Percentiles rank a stretch among this genome's conserved stretches.
These are phyloP conservation scores for Caretta caretta DNA, from an alignment of 2,113 vertebrate genomes.

Conservation along the genomic window DNA sequence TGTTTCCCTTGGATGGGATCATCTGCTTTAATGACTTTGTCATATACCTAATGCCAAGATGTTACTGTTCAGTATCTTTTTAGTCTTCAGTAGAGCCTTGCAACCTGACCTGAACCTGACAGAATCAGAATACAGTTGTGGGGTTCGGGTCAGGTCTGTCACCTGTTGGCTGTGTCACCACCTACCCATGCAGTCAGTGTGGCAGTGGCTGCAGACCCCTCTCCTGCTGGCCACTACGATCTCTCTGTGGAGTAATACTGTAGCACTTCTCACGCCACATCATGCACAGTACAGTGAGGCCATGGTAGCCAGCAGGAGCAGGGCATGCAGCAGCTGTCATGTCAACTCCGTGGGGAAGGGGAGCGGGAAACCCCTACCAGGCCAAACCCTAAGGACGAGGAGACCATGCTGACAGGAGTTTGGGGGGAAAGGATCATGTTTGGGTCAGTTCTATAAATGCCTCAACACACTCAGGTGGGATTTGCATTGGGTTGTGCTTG, in stretches of 20 bases:
- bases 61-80: not conserved
- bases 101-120: not conserved
- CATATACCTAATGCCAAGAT: not conserved
- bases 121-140: not conserved
- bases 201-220: not conserved
- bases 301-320: not conserved
- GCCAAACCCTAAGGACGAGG: not conserved
- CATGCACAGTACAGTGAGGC: not conserved
- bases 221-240: not conserved
- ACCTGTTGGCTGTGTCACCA: not conserved
- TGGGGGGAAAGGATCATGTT: not conserved
- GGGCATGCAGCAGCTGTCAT: not conserved
- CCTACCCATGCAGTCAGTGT: not conserved
- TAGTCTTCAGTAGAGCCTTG: not conserved
- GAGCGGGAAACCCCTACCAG: not conserved
- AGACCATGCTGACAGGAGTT: not conserved
- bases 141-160: not conserved
- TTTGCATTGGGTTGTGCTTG: not conserved
- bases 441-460: not conserved
- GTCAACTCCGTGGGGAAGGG: not conserved
- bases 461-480: not conserved
- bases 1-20: not conserved
- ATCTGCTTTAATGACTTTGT: not conserved
- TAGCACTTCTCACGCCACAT: not conserved
- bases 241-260: not conserved